Evolutionary conservation across 2,797 vertebrate species (phyloP).

Genomic region (Carcharodon carcharias): DNA sequence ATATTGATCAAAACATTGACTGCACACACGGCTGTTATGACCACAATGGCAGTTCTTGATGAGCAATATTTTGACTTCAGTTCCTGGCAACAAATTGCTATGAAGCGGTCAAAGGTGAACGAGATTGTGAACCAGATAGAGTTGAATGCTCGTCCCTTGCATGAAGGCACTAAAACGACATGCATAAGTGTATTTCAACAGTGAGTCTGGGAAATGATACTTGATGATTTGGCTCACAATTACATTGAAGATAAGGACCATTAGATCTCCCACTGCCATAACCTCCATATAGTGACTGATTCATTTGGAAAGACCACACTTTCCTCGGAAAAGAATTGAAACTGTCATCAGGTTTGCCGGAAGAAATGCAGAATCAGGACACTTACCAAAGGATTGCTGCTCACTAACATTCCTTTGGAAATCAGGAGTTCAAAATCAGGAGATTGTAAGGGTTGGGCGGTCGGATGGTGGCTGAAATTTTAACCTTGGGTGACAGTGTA

Average conservation of each 20-base stretch:
- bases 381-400: not conserved
- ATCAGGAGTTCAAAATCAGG: no score
- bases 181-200: not conserved
- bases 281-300: not conserved
- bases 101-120: slow-evolving; percentile 15
- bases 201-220: not conserved
- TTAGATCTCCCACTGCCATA: not conserved
- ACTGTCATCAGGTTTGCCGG: not conserved
- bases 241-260: not conserved
- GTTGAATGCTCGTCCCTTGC: not conserved
- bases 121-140: not conserved
- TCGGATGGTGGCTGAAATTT: no score
- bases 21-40: not conserved
- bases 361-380: not conserved
- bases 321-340: not conserved
- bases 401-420: not conserved
- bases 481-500: no score
- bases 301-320: not conserved
- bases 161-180: not conserved
- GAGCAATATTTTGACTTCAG: not conserved
- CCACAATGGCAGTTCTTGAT: not conserved
- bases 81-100: not conserved
- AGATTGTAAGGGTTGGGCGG: no score
- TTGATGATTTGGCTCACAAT: not conserved
- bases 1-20: not conserved